These are phyloP conservation scores for Lobophora halterata DNA, from an alignment of 2,888 invertebrate genomes.

Conservation along the genomic window DNA sequence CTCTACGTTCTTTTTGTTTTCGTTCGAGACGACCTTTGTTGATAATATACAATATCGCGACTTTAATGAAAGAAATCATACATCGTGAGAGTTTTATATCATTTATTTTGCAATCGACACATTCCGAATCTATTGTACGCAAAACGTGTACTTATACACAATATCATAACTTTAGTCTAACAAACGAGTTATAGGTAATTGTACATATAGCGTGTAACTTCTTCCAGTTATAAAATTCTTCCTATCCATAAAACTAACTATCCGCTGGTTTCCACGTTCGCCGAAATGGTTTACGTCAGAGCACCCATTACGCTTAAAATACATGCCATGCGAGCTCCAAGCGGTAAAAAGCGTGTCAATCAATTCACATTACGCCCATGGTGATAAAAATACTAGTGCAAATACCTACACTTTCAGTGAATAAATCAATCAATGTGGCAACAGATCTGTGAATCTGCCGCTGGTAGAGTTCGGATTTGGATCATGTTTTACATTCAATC, in stretches of 20 bases:
- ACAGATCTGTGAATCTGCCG: conserved; percentile 19
- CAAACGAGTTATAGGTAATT: conserved; percentile 31
- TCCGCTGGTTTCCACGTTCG: conserved; percentile 60
- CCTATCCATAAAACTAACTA: conserved; percentile 47
- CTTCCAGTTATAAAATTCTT: conserved; percentile 46
- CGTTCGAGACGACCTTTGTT: conserved; percentile 77
- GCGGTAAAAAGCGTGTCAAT: conserved; percentile 69
- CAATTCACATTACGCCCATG: conserved; percentile 60
- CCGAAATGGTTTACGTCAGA: conserved; percentile 70
- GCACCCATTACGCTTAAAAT: conserved; percentile 68
- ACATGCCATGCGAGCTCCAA: conserved; percentile 57
- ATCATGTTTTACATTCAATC: conserved; percentile 20
- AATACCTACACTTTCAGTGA: conserved; percentile 32
- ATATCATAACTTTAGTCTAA: conserved; percentile 25
- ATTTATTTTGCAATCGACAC: conserved; percentile 65
- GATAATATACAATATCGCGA: conserved; percentile 76
- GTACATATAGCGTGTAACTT: conserved; percentile 36
- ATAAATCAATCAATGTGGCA: conserved; percentile 37
- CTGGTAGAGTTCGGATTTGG: too few species aligned
- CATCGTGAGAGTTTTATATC: conserved; percentile 71
- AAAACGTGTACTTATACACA: conserved; percentile 18
- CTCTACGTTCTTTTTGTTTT: conserved; percentile 78
- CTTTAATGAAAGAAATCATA: conserved; percentile 74
- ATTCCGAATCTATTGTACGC: conserved; percentile 48
- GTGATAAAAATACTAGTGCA: conserved; percentile 42